Conservation (phyloP, 2,888 invertebrate genomes). For the Silvanus unidentatus region DNA sequence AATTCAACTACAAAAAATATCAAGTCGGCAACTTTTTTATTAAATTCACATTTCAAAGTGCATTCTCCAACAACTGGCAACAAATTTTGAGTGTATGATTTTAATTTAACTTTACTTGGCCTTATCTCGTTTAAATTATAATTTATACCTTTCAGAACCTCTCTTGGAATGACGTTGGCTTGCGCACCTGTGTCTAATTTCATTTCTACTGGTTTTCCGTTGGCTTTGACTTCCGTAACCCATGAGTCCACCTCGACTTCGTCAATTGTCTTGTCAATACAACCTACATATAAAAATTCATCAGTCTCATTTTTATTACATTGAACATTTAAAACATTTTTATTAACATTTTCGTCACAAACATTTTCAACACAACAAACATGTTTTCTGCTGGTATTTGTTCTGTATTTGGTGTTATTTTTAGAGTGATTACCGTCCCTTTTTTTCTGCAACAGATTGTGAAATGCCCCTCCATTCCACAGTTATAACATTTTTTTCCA, state of each 20-base stretch:
- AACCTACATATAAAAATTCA: conserved; percentile 4
- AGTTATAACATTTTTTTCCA: conserved; percentile 12
- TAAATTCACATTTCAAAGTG: conserved; percentile 10
- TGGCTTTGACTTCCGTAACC: conserved; percentile 1
- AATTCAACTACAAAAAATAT: conserved; percentile 12
- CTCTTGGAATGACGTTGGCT: conserved; percentile 13
- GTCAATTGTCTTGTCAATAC: conserved; percentile 1
- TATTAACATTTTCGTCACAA: background rate
- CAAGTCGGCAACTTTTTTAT: conserved; percentile 4
- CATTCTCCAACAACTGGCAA: conserved; percentile 12
- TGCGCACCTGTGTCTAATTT: conserved; percentile 15
- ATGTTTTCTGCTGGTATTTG: too few species aligned
- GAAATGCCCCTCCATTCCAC: conserved; percentile 17
- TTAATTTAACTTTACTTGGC: conserved; percentile 11
- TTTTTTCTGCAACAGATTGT: conserved; percentile 2
- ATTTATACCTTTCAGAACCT: conserved; percentile 3
- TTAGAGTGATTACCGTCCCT: conserved; percentile 3
- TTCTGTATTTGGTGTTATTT: too few species aligned
- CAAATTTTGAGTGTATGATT: conserved; percentile 10
- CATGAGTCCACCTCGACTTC: conserved; percentile 6
- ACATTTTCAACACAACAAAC: background rate
- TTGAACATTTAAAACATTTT: background rate
- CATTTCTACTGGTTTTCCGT: conserved; percentile 1
- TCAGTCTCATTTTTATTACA: background rate
- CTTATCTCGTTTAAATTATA: conserved; percentile 1